phyloP scores from a whole-genome alignment of 2,797 vertebrate species.

The Paguma larvata region DNA sequence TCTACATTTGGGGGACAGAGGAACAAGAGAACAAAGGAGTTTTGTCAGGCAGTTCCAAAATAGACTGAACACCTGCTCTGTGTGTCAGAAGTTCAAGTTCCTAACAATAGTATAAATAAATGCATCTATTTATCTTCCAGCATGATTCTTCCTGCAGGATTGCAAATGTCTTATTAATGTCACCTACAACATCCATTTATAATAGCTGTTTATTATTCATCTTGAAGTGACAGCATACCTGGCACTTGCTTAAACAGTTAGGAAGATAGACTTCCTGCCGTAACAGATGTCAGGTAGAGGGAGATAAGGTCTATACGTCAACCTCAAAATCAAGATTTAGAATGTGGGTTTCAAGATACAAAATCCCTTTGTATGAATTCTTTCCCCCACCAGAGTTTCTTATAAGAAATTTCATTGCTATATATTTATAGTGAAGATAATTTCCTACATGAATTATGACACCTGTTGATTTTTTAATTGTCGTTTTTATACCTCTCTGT shows the following conservation, averaged over 20 bases:
- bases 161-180: conserved; percentile 71
- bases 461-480: neutral
- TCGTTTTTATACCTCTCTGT: neutral
- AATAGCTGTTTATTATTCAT: conserved; percentile 67
- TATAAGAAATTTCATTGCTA: neutral
- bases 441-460: conserved; percentile 4
- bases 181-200: conserved; percentile 64
- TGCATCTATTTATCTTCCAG: conserved; percentile 63
- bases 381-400: neutral
- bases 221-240: conserved; percentile 38
- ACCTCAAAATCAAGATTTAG: conserved; percentile 19
- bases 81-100: conserved; percentile 72
- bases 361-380: neutral
- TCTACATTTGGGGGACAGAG: conserved; percentile 35
- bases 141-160: conserved; percentile 51
- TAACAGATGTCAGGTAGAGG: neutral
- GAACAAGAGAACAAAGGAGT: conserved; percentile 40
- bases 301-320: neutral
- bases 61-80: conserved; percentile 56
- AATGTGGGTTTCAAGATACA: neutral
- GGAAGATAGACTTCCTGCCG: neutral
- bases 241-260: conserved; percentile 60
- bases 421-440: neutral
- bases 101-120: conserved; percentile 69
- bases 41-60: conserved; percentile 60